Evolutionary conservation across 2,888 invertebrate species (phyloP), one percentile per base, ranked within the genome.

Genomic region (Junonia oenone): DNA sequence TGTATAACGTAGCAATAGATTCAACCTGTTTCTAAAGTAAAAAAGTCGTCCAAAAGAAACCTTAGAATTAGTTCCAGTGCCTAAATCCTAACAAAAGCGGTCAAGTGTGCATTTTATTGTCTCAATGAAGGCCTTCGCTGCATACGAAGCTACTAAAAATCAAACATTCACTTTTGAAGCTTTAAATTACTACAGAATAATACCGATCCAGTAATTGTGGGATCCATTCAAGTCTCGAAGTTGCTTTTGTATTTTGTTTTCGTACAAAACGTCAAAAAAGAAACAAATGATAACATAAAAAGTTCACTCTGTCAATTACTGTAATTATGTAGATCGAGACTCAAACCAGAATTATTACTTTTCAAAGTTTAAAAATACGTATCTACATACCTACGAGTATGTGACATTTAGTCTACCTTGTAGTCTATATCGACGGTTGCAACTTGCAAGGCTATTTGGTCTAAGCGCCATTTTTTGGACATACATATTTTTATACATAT

Each of bases 91-190:
- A 56, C 51, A 49, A 60, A 60, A 31, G 50, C 58, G 33, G 29
- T 58, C 40, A 60, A 62, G 45, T 57, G 45, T 59, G 29, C 29
- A 59, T 52, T 59, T 57, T 55, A 60, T 59, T 58, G 57, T 58
- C 33, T 55, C 47, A 51, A 22, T 47, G 62, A 63, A 63, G 63
- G 63, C 43, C 51, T 51, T 17, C 45, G 11, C 31, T 46, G 40
- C 31, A 53, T 53, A 43, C 47, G 54, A 56, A 56, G 46, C 29
- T 45, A 15, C 8, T 19, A 45, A 45, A 31, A 15, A 48, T 54
- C 37, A 40, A 56, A 51, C 47, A 43, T 51, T 51, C 47, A 22
- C 37, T 54, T 45, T 35, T 9, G 33, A 15, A 13, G 8, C 1
- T 22, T 31, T 40, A 11, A 27, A 29, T 40, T 26, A 26, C 13